These are phyloP conservation scores for Mus spicilegus DNA, from an alignment of 2,113 vertebrate genomes.

Conservation along the genomic window DNA sequence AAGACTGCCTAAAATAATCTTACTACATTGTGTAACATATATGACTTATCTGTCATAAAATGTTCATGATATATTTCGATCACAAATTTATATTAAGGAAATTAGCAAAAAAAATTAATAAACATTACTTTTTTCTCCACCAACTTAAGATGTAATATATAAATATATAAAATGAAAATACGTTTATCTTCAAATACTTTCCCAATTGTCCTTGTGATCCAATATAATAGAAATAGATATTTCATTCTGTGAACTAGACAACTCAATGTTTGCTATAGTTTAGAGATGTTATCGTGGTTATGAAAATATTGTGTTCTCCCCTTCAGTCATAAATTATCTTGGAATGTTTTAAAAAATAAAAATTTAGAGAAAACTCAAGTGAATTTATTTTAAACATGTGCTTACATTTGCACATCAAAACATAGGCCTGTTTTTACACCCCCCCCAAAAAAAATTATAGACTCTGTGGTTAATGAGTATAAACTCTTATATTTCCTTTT, in stretches of 20 bases:
- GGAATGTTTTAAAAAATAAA: neutral
- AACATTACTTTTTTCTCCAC: neutral
- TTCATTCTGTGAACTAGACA: neutral
- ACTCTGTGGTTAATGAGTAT: neutral
- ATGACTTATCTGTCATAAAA: neutral
- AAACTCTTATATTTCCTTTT: conserved; percentile 32
- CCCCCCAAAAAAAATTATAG: neutral
- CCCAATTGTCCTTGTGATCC: neutral
- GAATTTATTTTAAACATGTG: neutral
- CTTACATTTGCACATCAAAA: neutral
- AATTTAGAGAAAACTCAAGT: neutral
- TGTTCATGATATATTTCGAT: neutral
- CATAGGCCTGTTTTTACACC: neutral
- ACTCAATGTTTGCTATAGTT: neutral
- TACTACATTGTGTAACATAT: neutral
- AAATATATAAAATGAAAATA: neutral
- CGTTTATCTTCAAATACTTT: neutral
- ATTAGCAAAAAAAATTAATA: neutral
- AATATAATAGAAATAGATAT: neutral
- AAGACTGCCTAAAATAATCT: neutral
- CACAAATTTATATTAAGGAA: neutral
- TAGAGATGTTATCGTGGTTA: neutral
- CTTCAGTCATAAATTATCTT: neutral
- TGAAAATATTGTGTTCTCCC: neutral
- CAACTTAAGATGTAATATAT: neutral